Evolutionary conservation across 2,797 vertebrate species (phyloP), one percentile per base, ranked within the genome.

Genomic region (Clamator glandarius): DNA sequence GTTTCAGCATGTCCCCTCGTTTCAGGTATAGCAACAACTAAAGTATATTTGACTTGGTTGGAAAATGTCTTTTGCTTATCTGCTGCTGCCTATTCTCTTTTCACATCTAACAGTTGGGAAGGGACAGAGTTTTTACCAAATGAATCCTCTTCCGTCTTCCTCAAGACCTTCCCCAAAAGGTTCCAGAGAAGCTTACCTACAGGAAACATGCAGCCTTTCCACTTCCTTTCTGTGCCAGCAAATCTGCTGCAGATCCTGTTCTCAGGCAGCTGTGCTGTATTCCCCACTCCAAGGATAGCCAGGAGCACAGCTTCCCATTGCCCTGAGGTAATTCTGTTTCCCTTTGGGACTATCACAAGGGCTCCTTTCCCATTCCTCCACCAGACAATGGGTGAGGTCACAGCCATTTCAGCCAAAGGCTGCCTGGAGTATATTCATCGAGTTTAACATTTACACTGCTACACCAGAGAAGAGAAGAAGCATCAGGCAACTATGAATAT

Each of bases 301-400:
- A 31, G 44, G 36, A 58, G 6, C 44, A 5, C 52, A 35, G 52
- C 21, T 67, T 51, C 31, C 35, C 29, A 5, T 29, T 66, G 12
- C 14, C 25, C 15, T 50, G 42, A 23, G 25, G 59, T 6, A 17
- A 20, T 48, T 66, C 21, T 41, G 19, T 11, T 57, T 61, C 51
- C 29, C 42, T 29, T 12, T 16, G 20, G 35, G 51, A 57, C 42
- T 48, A 41, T 28, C 12, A 16, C 23, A 33, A 57, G 42, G 26
- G 15, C n/a, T 72, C 11, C 13, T 28, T 62, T 36, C 25, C 48
- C 33, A 5, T 41, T 29, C 29, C 35, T 50, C 29, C 35, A 28
- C 35, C 33, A 73, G 33, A 18, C 3, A 39, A 57, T 0, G 5
- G 12, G 19, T 6, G 6, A 2, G 8, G n/a, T 14, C 50, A 13